Base-by-base conservation (phyloP, 2,797 vertebrate genomes). In the Argentina silus region DNA sequence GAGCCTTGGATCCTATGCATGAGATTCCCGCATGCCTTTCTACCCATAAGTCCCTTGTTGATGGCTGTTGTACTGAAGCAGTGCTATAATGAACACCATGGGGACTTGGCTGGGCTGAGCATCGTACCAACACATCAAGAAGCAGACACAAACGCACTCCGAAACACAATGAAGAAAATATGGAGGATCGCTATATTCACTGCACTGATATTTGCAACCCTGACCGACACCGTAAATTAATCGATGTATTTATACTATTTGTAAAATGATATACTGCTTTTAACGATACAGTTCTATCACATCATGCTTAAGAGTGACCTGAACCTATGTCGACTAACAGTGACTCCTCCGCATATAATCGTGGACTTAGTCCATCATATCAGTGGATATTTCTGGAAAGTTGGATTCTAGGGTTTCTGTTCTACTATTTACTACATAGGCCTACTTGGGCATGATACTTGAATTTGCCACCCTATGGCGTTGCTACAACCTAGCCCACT, bases 1-100 rank as follows among this genome's bases (percentile, higher is more conserved):
- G 70, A 81, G 67, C 17, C 85, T 77, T 87, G 86, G 88, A 89
- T 89, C 80, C 72, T 6, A 1, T 71, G 69, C 57, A 27, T 73
- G 66, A 51, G 45, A 48, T 12, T 8, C 60, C 12, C 70, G 11
- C 76, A 21, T 63, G 69, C 50, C 73, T 82, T 76, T 81, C 69
- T 67, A 66, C 66, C 75, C 51, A 73, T 47, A 78, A 75, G 9
- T 61, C 72, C 74, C 3, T 66, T 69, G 60, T 67, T 73, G 69
- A 81, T 73, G 64, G 6, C 12, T 56, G 51, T 56, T 44, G 67
- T 44, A 55, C 27, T 50, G 14, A 55, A 43, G 51, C 27, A 43
- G 15, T 69, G 27, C 50, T 85, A 74, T 75, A 76, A 73, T 42
- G 15, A 76, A 73, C 61, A 17, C 9, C 43, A 8, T 7, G 42